Base-by-base conservation (phyloP, 2,113 vertebrate species). In the Lepisosteus osseus region DNA sequence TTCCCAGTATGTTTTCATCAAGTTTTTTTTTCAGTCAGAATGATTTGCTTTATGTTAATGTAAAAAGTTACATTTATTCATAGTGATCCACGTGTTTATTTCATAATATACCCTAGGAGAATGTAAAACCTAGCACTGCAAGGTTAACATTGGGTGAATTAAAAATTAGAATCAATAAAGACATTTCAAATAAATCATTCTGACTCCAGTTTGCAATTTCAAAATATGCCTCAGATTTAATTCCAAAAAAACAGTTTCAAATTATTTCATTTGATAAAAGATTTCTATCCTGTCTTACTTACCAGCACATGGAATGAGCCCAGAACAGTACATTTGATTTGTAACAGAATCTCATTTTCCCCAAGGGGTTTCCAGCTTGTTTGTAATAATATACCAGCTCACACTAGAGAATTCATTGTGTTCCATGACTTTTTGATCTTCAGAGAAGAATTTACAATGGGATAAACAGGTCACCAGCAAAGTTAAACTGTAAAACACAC, bases 161-260 rank as follows among this genome's bases (percentile, higher is more conserved):
- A 69, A 78, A 76, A 70, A 72, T 59, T 71, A 65, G 69, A 78
- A 74, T 78, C 79, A 72, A 76, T 80, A 78, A 80, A 80, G 76
- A 64, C 76, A 76, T 80, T 72, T 80, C 71, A 72, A 72, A 78
- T 78, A 80, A 80, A 76, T 78, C 76, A 78, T 67, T 66, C 68
- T 67, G 74, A 78, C 76, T 76, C 79, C 79, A 29, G 70, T 76
- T 78, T 74, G 63, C 75, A 76, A 80, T 80, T 78, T 76, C 69
- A 66, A 69, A 29, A 29, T 29, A 67, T 69, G 47, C 71, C 76
- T 80, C 74, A 78, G 77, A 78, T 80, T 80, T 72, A 74, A 70
- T 69, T 80, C 76, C 76, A 80, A 64, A 78, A 29, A 29, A 77
- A 76, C 74, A 68, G 76, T 67, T 63, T 75, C 68, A 74, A 80